Base-by-base conservation (phyloP, 2,888 invertebrate genomes). In the Brassicogethes aeneus region DNA sequence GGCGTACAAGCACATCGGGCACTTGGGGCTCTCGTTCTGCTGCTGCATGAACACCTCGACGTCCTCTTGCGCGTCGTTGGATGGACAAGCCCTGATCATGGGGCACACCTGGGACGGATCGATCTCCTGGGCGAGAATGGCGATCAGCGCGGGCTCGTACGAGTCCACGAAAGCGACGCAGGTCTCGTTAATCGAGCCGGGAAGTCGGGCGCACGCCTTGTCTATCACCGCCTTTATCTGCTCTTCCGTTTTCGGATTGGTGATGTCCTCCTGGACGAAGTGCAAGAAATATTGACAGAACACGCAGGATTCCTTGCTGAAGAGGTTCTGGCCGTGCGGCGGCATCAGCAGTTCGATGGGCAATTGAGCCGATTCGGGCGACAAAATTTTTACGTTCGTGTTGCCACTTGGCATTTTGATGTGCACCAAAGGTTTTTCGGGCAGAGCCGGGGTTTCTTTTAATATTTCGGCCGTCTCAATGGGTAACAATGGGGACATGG, bases 251-350 rank as follows among this genome's bases (percentile, higher is more conserved):
- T 64, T 65, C 1, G 80, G 78, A 47, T 79, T 73, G 40, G 85
- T 82, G 48, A 89, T 70, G 13, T 76, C 75, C 37, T 82, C 74
- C 61, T 91, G 90, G 34, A 90, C 55, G 47, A 82, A 85, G 60
- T 89, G 87, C 53, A 91, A 65, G 65, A 87, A 72, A 66, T 87
- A 88, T 68, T 90, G 81, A 60, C 92, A 92, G 62, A 91, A 75
- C 16, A 80, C 77, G 64, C 92, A 91, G 1, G 71, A 62, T 47
- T 79, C 60, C 56, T 75, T 70, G 48, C 65, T 68, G 54, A 66
- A 67, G 13, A 58, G 44, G 13, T 60, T 48, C 44, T 61, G 56
- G 36, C 56, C 48, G 40, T 61, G 57, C 52, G 50, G 68, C 46
- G 53, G 70, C 60, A 51, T 69, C 60, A 70, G 68, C 60, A 52